Conservation (phyloP, 2,797 vertebrate genomes). For the Ibycter americanus region DNA sequence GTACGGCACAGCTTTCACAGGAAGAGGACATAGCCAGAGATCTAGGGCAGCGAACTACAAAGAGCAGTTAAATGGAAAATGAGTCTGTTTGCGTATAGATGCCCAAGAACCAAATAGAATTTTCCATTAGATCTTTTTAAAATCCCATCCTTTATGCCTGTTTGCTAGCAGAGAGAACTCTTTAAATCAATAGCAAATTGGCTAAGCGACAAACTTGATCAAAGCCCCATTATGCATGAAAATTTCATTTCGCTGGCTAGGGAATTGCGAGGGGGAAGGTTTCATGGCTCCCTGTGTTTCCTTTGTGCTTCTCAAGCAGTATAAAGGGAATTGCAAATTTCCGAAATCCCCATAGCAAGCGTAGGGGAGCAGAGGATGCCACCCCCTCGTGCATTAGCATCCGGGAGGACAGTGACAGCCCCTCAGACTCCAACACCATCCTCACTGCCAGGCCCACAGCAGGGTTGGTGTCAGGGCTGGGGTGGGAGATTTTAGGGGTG, state of each 20-base stretch:
- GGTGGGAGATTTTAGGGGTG: neutral
- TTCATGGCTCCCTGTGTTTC: neutral
- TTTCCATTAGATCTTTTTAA: conserved; percentile 34
- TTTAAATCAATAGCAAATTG: conserved; percentile 44
- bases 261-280: neutral
- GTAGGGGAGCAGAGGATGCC: neutral
- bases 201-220: conserved; percentile 26
- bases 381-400: rapidly evolving
- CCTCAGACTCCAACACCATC: neutral
- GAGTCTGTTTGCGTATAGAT: neutral
- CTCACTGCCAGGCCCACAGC: neutral
- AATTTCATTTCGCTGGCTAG: conserved; percentile 27
- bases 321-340: conserved; percentile 10
- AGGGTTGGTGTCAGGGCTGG: neutral
- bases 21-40: conserved; percentile 11
- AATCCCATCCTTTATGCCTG: neutral
- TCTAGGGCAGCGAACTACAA: conserved; percentile 3
- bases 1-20: neutral
- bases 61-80: conserved; percentile 36
- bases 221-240: conserved; percentile 45
- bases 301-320: neutral
- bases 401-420: neutral
- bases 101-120: conserved; percentile 6
- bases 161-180: conserved; percentile 8
- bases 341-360: rapidly evolving